Conservation (phyloP, 1,140 invertebrate genomes). For the Aphis craccivora region DNA sequence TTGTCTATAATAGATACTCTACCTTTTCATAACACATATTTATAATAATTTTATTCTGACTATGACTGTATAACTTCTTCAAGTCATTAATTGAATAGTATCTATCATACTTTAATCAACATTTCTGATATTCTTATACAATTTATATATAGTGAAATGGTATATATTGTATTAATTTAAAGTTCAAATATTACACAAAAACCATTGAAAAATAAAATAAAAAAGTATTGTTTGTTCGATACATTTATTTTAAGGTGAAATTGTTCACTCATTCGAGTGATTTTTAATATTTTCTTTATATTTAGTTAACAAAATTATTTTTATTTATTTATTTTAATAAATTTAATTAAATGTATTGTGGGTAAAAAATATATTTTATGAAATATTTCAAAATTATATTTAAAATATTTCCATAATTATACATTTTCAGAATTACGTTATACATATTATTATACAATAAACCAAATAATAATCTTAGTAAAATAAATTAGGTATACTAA, state of each 20-base stretch:
- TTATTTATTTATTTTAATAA: neutral
- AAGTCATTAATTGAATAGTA: neutral
- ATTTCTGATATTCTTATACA: neutral
- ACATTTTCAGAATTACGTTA: neutral
- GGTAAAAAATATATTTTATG: neutral
- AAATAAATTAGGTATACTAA: no score
- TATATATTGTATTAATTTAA: neutral
- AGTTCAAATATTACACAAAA: neutral
- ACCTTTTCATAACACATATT: neutral
- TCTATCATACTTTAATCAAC: neutral
- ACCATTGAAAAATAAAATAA: constrained; percentile 6
- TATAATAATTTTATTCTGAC: neutral
- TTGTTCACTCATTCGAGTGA: neutral
- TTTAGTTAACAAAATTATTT: neutral
- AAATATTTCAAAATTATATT: neutral
- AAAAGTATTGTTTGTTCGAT: neutral
- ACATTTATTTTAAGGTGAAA: neutral
- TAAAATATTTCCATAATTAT: neutral
- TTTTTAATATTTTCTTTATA: neutral
- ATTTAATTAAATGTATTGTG: neutral
- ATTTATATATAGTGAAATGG: neutral
- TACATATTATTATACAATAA: no score
- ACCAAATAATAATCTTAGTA: no score
- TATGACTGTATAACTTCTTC: neutral
- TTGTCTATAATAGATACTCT: neutral